These are phyloP conservation scores for Pomacea maculata DNA, from an alignment of 1,140 invertebrate genomes.

Conservation along the genomic window DNA sequence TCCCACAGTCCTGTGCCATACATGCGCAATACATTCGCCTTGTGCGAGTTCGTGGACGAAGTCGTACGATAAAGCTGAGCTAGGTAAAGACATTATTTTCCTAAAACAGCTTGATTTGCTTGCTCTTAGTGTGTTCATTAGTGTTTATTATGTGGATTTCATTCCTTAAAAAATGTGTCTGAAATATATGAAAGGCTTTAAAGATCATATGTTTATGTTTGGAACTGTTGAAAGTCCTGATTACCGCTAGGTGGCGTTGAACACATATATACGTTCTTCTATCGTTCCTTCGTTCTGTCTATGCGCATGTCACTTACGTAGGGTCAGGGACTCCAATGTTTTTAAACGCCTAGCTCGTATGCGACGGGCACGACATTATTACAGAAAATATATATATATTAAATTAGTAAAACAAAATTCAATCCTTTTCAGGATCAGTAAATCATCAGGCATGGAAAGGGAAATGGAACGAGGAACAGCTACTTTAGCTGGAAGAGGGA, in stretches of 20 bases:
- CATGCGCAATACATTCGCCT: neutral
- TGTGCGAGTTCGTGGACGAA: neutral
- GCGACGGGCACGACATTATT: neutral
- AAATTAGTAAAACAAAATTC: neutral
- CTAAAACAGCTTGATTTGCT: neutral
- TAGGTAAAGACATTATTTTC: neutral
- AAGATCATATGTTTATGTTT: slow-evolving; percentile 11
- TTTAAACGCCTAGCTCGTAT: too few species aligned
- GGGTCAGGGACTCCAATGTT: neutral
- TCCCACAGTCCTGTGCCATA: too few species aligned
- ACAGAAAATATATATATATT: neutral
- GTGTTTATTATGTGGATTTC: neutral
- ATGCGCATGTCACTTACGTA: neutral
- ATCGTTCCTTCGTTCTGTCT: slow-evolving; percentile 6
- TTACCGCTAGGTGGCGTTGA: slow-evolving; percentile 16
- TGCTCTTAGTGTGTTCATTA: neutral
- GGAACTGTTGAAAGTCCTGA: slow-evolving; percentile 3
- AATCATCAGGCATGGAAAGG: neutral
- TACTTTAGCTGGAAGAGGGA: neutral
- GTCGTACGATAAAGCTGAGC: neutral
- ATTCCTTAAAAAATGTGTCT: too few species aligned
- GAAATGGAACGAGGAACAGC: neutral
- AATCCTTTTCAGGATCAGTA: neutral
- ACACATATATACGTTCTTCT: neutral
- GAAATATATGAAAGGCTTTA: neutral